Base-by-base conservation (phyloP, 2,888 invertebrate genomes). In the Agrypnus murinus region DNA sequence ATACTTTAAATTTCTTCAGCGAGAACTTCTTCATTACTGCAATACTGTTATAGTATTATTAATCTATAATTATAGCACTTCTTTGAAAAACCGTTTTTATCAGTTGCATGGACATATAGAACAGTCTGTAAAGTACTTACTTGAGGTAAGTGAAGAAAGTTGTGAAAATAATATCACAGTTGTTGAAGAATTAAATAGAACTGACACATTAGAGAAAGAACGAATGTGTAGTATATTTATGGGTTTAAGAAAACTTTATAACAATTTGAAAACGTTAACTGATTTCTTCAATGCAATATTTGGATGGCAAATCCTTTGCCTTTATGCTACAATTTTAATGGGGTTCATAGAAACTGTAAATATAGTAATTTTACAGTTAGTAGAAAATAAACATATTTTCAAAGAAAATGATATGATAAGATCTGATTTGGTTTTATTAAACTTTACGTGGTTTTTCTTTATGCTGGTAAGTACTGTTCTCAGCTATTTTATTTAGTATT, bases 221-320 rank as follows among this genome's bases (percentile, higher is more conserved):
- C 6, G 14, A 43, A 43, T 14, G 1, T 43, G 14, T 12, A 43
- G 14, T 7, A 14, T 1, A 8, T 43, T 43, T 43, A 8, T 5
- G 9, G 15, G 43, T 8, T 43, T 43, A 14, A 14, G 43, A 15
- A 15, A 7, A 3, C 14, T 43, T 4, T 15, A 2, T 15, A 43
- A 14, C 7, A 8, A 8, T 14, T 43, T 5, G 9, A 5, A 8
- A 43, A 5, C 12, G 2, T 5, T 43, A 1, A 4, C 5, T 5
- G 15, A 43, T 6, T 8, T 43, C 1, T 43, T 15, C 8, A 43
- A 43, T 15, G 4, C 8, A 43, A 14, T 43, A 14, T 43, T 43
- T 15, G 43, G 43, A 14, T 43, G 43, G 43, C 43, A 43, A 43
- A 43, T 43, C 15, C 14, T 43, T 7, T 43, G 12, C 5, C 43